These are phyloP conservation scores for Brachionichthys hirsutus DNA, from an alignment of 2,113 vertebrate species.

Conservation along the genomic window DNA sequence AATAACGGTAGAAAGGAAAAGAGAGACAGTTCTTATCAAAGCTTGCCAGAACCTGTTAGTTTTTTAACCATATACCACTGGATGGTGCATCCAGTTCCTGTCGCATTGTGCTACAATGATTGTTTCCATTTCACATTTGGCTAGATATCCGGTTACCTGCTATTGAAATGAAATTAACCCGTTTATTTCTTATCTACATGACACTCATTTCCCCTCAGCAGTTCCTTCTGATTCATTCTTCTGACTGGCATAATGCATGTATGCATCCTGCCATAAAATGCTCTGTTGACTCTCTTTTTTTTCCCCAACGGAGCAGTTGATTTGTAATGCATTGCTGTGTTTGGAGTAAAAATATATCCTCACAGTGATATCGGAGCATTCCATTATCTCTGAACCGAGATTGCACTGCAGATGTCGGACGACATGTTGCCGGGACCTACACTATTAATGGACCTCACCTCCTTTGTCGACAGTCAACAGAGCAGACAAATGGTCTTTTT, in stretches of 20 bases:
- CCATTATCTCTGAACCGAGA: slow-evolving; percentile 33
- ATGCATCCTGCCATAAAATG: slow-evolving; percentile 20
- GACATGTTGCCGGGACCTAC: slow-evolving; percentile 12
- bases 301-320: background rate
- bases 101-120: too few species aligned
- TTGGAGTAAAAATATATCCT: slow-evolving; percentile 15
- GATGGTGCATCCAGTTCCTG: too few species aligned
- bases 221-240: too few species aligned
- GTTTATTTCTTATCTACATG: too few species aligned
- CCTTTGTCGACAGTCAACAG: slow-evolving; percentile 40
- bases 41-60: too few species aligned
- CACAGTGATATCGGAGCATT: slow-evolving; percentile 8
- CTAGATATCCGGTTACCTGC: too few species aligned
- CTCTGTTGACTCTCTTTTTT: slow-evolving; percentile 8
- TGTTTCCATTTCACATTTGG: too few species aligned
- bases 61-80: too few species aligned
- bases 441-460: slow-evolving; percentile 40
- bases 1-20: slow-evolving; percentile 25
- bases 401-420: slow-evolving; percentile 31
- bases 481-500: slow-evolving; percentile 50
- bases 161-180: too few species aligned
- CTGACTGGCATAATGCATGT: too few species aligned
- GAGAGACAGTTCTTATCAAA: slow-evolving; percentile 23
- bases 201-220: too few species aligned
- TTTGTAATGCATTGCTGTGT: slow-evolving; percentile 33